Evolutionary conservation across 1,140 invertebrate genomes (phyloP), one percentile per base, ranked within the genome.

Genomic region (Brachionus calyciflorus): DNA sequence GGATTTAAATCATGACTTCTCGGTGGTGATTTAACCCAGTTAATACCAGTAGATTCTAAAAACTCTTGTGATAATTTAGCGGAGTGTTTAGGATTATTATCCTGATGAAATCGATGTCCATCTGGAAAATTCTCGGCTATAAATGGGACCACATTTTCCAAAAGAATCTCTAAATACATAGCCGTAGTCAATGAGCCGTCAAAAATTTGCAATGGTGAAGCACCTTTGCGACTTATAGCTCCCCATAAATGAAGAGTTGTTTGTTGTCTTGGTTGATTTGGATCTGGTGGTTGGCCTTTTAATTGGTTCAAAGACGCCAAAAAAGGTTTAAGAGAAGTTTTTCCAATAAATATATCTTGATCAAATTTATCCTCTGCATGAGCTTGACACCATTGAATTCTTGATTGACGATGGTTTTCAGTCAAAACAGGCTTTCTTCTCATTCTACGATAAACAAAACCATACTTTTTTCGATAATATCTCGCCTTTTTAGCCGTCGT

Each of bases 301-400:
- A 73, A n/a, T 53, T 73, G 69, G 19, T 73, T 73, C 2, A 73
- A 53, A 12, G 69, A 73, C 2, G 69, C 69, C n/a, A 73, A 40
- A 41, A 73, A 73, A 2, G 69, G 69, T 19, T 73, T 73, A 9
- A 73, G 46, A 0, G 69, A 73, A 3, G 69, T 73, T 41, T 73
- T 73, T 1, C 69, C 69, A n/a, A 73, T 73, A 24, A 73, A 73
- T 17, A 73, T 73, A 21, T 73, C 69, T 12, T 73, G 69, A n/a
- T 73, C 69, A 14, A 73, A 73, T 21, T 55, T 49, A 19, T 73
- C 69, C 9, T 49, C 69, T 14, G 19, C 33, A 14, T 73, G 69
- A 12, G 69, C 69, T 26, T 73, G 46, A 24, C 69, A 73, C 69
- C 69, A 73, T 40, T 73, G 69, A 19, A 73, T 55, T 30, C 69